Evolutionary conservation across 2,113 vertebrate genomes (phyloP).

Genomic region (Egretta garzetta): DNA sequence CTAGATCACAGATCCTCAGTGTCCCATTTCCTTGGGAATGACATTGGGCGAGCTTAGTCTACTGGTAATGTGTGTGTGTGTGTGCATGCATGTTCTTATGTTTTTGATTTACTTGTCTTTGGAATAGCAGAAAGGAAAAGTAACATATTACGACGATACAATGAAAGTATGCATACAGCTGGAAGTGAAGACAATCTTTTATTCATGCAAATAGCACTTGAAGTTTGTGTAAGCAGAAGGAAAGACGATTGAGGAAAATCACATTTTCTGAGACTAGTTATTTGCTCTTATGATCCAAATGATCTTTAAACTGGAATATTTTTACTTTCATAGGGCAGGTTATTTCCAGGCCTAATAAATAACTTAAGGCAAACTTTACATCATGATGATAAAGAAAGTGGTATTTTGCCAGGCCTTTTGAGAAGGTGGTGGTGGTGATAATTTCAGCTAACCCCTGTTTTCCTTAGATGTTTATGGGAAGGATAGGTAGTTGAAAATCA

Average conservation of each 20-base stretch:
- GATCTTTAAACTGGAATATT: neutral
- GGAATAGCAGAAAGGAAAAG: neutral
- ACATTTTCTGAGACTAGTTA: neutral
- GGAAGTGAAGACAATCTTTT: neutral
- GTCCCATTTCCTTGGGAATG: constrained; percentile 88
- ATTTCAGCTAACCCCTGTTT: neutral
- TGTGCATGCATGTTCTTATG: neutral
- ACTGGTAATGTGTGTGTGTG: constrained; percentile 78
- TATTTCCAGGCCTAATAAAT: neutral
- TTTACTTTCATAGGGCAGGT: neutral
- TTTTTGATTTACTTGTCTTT: neutral
- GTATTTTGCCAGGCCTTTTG: neutral
- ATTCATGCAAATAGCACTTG: neutral
- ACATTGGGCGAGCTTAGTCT: constrained; percentile 92
- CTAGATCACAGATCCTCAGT: constrained; percentile 87
- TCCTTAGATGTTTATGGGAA: neutral
- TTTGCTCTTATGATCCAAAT: neutral
- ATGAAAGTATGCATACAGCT: neutral
- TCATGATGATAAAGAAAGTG: neutral
- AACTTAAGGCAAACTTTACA: neutral
- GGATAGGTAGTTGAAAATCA: neutral
- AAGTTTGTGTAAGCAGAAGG: neutral
- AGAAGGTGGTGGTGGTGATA: neutral
- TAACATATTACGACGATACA: accelerated
- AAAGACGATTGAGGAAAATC: neutral